These are phyloP conservation scores for Candoia aspera DNA, from an alignment of 2,113 vertebrate genomes.

Conservation along the genomic window DNA sequence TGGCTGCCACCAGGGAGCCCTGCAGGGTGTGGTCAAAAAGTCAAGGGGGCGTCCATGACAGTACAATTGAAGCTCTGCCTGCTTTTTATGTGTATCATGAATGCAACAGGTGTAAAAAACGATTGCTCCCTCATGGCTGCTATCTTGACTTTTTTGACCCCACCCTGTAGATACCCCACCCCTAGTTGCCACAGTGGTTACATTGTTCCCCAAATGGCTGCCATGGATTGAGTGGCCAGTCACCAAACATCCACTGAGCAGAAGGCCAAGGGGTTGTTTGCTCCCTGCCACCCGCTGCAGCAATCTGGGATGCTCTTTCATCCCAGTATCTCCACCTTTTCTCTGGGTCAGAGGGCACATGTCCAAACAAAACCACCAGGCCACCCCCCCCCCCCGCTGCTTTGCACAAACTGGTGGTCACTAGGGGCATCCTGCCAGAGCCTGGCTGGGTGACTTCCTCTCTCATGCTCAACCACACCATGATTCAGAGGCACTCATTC, in stretches of 20 bases:
- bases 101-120: not conserved
- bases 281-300: not conserved
- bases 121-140: not conserved
- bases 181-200: not conserved
- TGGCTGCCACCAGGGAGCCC: not conserved
- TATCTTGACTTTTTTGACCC: not conserved
- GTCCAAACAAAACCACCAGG: not conserved
- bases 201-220: not conserved
- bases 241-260: not conserved
- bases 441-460: not conserved
- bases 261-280: not conserved
- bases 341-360: not conserved
- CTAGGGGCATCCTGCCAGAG: not conserved
- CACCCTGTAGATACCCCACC: not conserved
- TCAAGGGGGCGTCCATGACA: not conserved
- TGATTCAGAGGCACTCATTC: not conserved
- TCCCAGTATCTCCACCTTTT: not conserved
- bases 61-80: not conserved
- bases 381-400: not conserved
- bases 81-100: not conserved
- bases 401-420: not conserved
- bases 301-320: not conserved
- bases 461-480: not conserved
- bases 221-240: not conserved
- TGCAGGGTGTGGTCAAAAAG: not conserved